Base-by-base conservation (phyloP, 2,113 vertebrate species). In the Stigmatopora argus region DNA sequence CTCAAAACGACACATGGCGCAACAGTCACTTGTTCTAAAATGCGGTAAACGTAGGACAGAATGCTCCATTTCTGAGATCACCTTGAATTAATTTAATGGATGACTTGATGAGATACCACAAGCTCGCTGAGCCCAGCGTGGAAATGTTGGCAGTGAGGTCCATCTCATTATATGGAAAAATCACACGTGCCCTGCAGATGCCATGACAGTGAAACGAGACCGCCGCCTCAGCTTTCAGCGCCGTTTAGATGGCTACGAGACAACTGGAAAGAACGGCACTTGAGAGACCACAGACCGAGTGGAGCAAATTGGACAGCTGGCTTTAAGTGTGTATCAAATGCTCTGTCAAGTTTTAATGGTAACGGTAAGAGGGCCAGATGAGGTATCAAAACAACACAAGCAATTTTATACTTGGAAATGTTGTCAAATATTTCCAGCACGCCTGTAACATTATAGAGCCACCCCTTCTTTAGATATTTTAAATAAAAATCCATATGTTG, bases 121-220 rank as follows among this genome's bases (percentile, higher is more conserved):
- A 18, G 55, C 62, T 63, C 53, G 15, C 61, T 14, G 26, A 31
- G 47, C 60, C 26, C 65, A 66, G 60, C 52, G 62, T 63, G 65
- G 72, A 84, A 70, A 73, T 47, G 51, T 38, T 45, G 70, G 73
- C 72, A 82, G 74, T 56, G 60, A 82, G 81, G 68, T 66, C 47
- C 35, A 64, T 78, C 81, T 84, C 81, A 85, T 81, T 80, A 79
- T 72, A 66, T 80, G 74, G 75, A 87, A 84, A 83, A 83, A 86
- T 88, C 82, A 62, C 74, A 72, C 10, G 62, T 77, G 41, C 66
- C 61, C 63, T 47, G 34, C 19, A 47, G 41, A 59, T 75, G 65
- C 72, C 69, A 73, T 31, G 66, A 65, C 74, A 79, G 70, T 53
- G 67, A 72, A 49, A 49, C 67, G 73, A 71, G 69, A 68, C 44